phyloP scores from a whole-genome alignment of 2,888 invertebrate genomes.

The Mechanitis mazaeus region DNA sequence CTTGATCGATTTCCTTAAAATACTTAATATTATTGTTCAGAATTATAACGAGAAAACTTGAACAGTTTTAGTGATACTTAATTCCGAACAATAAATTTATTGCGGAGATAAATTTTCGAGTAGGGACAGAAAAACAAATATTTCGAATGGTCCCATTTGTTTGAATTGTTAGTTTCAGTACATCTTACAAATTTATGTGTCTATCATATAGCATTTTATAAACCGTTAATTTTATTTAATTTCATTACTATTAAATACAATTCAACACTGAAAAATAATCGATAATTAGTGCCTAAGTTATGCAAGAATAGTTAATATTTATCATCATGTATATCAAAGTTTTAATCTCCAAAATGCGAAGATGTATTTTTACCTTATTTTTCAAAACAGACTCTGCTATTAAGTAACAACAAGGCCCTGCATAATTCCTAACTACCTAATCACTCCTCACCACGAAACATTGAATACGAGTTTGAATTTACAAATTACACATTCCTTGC shows the following conservation, averaged over 20 bases:
- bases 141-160: background rate
- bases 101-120: background rate
- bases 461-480: slow-evolving; percentile 5
- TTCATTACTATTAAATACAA: too few relatives aligned
- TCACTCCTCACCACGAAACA: slow-evolving; percentile 21
- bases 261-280: too few relatives aligned
- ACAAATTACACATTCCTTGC: slow-evolving; percentile 9
- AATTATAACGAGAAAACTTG: too few relatives aligned
- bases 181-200: too few relatives aligned
- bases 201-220: too few relatives aligned
- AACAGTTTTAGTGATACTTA: too few relatives aligned
- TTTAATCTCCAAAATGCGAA: background rate
- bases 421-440: slow-evolving; percentile 23
- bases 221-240: too few relatives aligned
- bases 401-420: slow-evolving; percentile 14
- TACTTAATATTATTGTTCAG: too few relatives aligned
- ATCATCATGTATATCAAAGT: too few relatives aligned
- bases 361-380: background rate
- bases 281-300: too few relatives aligned
- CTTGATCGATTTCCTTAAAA: background rate
- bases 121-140: background rate
- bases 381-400: background rate
- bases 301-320: too few relatives aligned
- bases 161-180: background rate
- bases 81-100: too few relatives aligned